phyloP scores from a whole-genome alignment of 2,888 invertebrate genomes.

The Ceriagrion tenellum region DNA sequence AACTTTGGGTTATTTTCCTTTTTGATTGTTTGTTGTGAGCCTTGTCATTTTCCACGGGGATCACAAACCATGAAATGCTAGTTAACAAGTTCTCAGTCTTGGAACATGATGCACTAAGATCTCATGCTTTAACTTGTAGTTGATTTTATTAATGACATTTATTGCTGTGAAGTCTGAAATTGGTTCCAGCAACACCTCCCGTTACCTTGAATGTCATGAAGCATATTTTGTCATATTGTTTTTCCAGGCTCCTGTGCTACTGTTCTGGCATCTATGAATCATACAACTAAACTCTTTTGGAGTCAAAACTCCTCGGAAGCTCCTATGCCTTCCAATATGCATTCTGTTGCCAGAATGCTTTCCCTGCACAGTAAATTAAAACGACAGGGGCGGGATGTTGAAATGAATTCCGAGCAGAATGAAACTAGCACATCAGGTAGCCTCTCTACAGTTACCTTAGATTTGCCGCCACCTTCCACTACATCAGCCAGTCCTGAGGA shows the following conservation, averaged over 20 bases:
- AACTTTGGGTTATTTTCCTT: too few relatives aligned
- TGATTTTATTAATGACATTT: too few relatives aligned
- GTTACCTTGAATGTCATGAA: background rate
- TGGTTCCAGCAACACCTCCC: background rate
- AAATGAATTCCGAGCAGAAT: background rate
- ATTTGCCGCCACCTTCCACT: background rate
- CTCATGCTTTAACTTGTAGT: too few relatives aligned
- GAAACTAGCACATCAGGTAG: background rate
- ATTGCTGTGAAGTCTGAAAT: too few relatives aligned
- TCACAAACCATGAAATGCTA: too few relatives aligned
- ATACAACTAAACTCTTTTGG: background rate
- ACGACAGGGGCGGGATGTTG: background rate
- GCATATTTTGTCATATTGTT: background rate
- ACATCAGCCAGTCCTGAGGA: background rate
- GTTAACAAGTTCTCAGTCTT: too few relatives aligned
- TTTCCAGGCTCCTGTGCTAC: conserved; percentile 1
- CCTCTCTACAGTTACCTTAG: background rate
- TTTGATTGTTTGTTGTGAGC: too few relatives aligned
- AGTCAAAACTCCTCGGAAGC: background rate
- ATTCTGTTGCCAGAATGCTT: background rate
- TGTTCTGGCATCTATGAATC: conserved; percentile 13
- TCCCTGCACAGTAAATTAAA: background rate
- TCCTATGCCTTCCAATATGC: background rate
- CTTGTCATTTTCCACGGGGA: too few relatives aligned
- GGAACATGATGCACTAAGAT: too few relatives aligned